Evolutionary conservation across 2,888 invertebrate genomes (phyloP).

Genomic region (Notodonta ziczac): DNA sequence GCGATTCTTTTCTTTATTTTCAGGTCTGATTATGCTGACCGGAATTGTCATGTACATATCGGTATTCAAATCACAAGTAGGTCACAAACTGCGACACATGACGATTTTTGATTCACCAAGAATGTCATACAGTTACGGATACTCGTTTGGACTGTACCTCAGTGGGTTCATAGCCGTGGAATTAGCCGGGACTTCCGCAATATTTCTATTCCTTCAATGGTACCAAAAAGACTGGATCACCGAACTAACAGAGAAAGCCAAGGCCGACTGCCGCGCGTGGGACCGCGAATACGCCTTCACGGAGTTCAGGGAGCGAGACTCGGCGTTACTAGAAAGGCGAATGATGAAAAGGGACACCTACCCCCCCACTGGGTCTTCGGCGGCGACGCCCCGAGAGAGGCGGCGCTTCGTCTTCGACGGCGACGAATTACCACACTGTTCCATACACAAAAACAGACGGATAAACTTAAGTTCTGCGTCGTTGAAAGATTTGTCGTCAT

Average conservation of each 20-base stretch:
- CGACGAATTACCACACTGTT: constrained; percentile 82
- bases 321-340: constrained; percentile 70
- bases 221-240: constrained; percentile 88
- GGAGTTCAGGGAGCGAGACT: constrained; percentile 76
- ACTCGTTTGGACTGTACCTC: constrained; percentile 94
- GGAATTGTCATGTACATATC: constrained; percentile 97
- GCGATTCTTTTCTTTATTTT: constrained; percentile 41
- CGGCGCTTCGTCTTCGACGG: constrained; percentile 88
- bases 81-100: constrained; percentile 92
- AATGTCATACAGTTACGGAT: constrained; percentile 94
- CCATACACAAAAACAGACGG: constrained; percentile 83
- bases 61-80: constrained; percentile 95
- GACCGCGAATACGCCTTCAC: constrained; percentile 81
- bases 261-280: constrained; percentile 78
- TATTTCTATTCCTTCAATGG: constrained; percentile 94
- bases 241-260: constrained; percentile 78
- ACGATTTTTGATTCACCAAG: constrained; percentile 91
- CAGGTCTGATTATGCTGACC: constrained; percentile 95
- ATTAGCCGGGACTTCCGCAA: constrained; percentile 93
- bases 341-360: constrained; percentile 80
- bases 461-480: constrained; percentile 83
- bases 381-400: constrained; percentile 80
- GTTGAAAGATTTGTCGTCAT: constrained; percentile 83
- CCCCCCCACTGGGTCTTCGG: constrained; percentile 71
- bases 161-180: constrained; percentile 93